phyloP scores from a whole-genome alignment of 1,140 invertebrate species.

The Stegodyphus mimosarum region DNA sequence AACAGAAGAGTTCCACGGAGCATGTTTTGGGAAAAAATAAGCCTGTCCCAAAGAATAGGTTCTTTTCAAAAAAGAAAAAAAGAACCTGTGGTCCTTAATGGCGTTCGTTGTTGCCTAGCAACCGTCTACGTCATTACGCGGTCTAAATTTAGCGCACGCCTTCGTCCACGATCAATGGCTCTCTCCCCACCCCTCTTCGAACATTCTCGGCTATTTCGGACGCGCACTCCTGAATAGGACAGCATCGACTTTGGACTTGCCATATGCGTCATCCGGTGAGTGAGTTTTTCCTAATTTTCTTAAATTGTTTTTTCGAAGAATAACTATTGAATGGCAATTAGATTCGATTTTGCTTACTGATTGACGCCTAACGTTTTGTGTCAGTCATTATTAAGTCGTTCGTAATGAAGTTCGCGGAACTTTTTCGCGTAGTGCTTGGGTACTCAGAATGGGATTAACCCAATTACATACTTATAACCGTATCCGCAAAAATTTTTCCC shows the following conservation, averaged over 20 bases:
- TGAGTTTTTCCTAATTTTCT: not conserved
- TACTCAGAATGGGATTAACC: no score
- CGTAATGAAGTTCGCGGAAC: no score
- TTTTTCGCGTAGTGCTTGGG: no score
- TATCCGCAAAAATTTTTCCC: not conserved
- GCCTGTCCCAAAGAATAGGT: no score
- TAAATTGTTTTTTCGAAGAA: not conserved
- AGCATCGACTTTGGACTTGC: not conserved
- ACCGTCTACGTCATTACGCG: conserved; percentile 46
- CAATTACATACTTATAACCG: not conserved
- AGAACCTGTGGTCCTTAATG: not conserved
- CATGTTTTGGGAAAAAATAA: no score
- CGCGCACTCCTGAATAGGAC: conserved; percentile 33
- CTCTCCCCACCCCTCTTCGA: conserved; percentile 30
- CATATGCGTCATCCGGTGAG: conserved; percentile 46
- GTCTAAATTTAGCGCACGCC: conserved; percentile 42
- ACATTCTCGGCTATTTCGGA: conserved; percentile 51
- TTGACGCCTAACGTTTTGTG: not conserved
- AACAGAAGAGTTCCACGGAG: no score
- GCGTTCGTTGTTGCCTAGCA: conserved; percentile 18
- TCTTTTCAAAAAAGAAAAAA: no score
- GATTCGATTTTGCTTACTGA: not conserved
- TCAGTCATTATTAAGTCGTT: no score
- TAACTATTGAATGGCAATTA: not conserved
- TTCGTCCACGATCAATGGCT: conserved; percentile 42